Base-by-base conservation (phyloP, 2,797 vertebrate genomes). In the Xenops minutus region DNA sequence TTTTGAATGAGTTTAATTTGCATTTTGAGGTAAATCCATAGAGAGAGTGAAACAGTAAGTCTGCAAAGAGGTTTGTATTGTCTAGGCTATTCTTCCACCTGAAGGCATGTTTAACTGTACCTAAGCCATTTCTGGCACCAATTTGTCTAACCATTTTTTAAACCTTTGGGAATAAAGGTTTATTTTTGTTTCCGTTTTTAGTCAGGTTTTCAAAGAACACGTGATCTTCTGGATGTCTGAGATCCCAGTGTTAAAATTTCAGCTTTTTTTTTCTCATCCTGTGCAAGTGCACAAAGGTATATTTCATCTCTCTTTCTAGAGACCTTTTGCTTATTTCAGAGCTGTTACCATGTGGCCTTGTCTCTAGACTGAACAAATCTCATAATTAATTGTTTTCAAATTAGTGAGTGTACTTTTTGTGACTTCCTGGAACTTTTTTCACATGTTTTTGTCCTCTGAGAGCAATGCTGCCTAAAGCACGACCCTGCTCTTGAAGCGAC, bases 381-480 rank as follows among this genome's bases (percentile, higher is more conserved):
- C 3, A 2, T 77, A 56, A 69, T n/a, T 62, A 4, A 34, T 59
- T 77, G 16, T 63, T 59, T 85, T 88, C 21, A 49, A 8, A 74
- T 80, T 51, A 29, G 23, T 74, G 52, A 52, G 29, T 4, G 29
- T 52, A 23, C 19, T 81, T 72, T 46, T 63, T 80, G 22, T 5
- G 4, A 18, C 6, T 12, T 68, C 74, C 34, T 66, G 61, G 51
- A 21, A 29, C 52, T 92, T 32, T 79, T 69, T 82, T 62, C 36
- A 12, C 34, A 41, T 48, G n/a, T 68, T 75, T 46, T 69, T 41
- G 15, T 69, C n/a, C 13, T 46, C 7, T 1, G 6, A 30, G 52
- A 62, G 23, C 0, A 0, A 20, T 83, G 52, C 30, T 83, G 7
- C 49, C 7, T 44, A 41, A 77, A 84, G 36, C n/a, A 55, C 1